These are phyloP conservation scores for Choloepus hoffmanni DNA, from an alignment of 2,113 vertebrate species.

Conservation along the genomic window DNA sequence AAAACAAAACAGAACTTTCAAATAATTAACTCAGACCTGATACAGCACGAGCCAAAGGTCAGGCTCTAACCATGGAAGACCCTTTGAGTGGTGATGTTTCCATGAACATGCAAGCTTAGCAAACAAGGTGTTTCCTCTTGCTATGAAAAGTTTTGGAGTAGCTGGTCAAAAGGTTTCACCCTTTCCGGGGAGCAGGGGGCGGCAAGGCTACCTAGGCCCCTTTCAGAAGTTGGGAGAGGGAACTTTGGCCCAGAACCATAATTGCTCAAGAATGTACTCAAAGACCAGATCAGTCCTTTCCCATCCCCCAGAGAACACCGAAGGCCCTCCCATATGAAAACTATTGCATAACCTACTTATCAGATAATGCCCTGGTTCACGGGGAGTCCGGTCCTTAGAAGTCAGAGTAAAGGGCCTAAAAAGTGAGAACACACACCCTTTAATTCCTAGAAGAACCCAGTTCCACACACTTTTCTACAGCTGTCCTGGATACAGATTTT, in stretches of 20 bases:
- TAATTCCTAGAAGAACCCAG: not conserved
- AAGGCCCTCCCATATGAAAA: not conserved
- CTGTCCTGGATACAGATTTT: slow-evolving; percentile 2
- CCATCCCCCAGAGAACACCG: not conserved
- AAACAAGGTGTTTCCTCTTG: not conserved
- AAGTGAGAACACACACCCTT: not conserved
- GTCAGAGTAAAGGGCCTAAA: slow-evolving; percentile 23
- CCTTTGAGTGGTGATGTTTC: not conserved
- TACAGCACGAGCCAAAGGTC: slow-evolving; percentile 48
- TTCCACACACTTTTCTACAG: not conserved
- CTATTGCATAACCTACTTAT: slow-evolving; percentile 21
- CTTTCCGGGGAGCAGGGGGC: not conserved
- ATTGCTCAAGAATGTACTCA: slow-evolving; percentile 50
- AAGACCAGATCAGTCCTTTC: not conserved
- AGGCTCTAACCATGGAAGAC: slow-evolving; percentile 26
- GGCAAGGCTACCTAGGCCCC: not conserved
- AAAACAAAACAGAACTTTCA: slow-evolving; percentile 64
- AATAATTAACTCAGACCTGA: slow-evolving; percentile 77
- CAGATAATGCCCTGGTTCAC: not conserved
- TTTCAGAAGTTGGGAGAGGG: not conserved
- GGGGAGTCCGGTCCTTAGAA: not conserved
- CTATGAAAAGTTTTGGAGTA: not conserved
- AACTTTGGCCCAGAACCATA: not conserved
- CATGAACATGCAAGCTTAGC: not conserved
- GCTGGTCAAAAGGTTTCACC: not conserved